Evolutionary conservation across 2,113 vertebrate species (phyloP), one percentile per base, ranked within the genome.

Genomic region (Oenanthe melanoleuca): DNA sequence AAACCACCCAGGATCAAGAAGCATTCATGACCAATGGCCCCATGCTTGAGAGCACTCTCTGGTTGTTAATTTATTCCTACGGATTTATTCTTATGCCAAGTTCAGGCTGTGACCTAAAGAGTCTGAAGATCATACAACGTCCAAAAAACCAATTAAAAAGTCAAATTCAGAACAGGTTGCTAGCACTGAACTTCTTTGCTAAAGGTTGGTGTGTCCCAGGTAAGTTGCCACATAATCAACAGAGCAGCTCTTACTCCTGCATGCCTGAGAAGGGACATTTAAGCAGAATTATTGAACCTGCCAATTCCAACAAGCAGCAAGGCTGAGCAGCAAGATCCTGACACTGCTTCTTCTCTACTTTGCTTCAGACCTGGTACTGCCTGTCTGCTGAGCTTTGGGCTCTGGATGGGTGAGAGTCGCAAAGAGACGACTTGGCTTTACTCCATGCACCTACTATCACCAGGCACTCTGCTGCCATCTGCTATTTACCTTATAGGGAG

Each of bases 391-490:
- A 42, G 31, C 55, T 29, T 47, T 25, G 37, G n/a, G 57, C 53
- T 75, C 66, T 3, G 0, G 28, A 29, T 15, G 26, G 23, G 14
- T 15, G 7, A 70, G 6, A 52, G n/a, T 10, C 0, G 0, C 47
- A 44, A 13, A 34, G 52, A 45, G 60, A 74, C 9, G 10, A 44
- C 44, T 84, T 29, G 72, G 64, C 64, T 75, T 87, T 63, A 44
- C 21, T 69, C 11, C 33, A 22, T 14, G 7, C 40, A 71, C 29
- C 33, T 60, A 64, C 37, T 31, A 31, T 5, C 6, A 49, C 29
- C 2, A 79, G 37, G 37, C 59, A 65, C 3, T 5, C 42, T 2
- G 4, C 4, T 73, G 53, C 53, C 73, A 44, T 10, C 59, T 5
- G 14, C 52, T 72, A 70, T 72, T 50, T 56, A 47, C 38, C 14